Evolutionary conservation across 2,113 vertebrate species (phyloP), one percentile per base, ranked within the genome.

Genomic region (Podarcis raffonei): DNA sequence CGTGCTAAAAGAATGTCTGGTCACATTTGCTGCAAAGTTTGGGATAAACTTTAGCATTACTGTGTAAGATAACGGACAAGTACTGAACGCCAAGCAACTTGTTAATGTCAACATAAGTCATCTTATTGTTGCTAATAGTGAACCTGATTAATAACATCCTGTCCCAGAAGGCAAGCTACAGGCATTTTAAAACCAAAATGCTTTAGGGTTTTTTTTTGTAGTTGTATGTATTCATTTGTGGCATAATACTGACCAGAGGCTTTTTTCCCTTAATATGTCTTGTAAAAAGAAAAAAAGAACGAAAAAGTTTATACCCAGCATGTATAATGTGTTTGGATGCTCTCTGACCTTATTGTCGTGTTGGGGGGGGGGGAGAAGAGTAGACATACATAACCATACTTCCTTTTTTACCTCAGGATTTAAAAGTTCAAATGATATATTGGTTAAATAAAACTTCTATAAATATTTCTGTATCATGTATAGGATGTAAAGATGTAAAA

Each of bases 341-440:
- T 90, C 90, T 90, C 86, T 92, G 85, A 84, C 69, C 48, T 53
- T 1, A 72, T 91, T 83, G 91, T 95, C 68, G 89, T 92, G 93
- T 94, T 92, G 83, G 74, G 12, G 11, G 48, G 0, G 48, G 0
- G 91, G 89, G 77, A 89, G 87, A 35, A 18, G 66, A 92, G 90
- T 95, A 89, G 91, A 92, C 94, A 93, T 93, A 93, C 83, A 1
- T 94, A 93, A 68, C 93, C 94, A 90, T 93, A 80, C 89, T 68
- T 80, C 95, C 96, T 96, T 96, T 96, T 97, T 95, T 97, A 96
- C 94, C 98, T 98, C 98, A 98, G 98, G 98, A 98, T 97, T 97
- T 97, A 96, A 98, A 95, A 95, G 96, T 97, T 97, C 96, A 97
- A 96, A 94, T 91, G 12, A 16, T 97, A 93, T 97, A 96, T 95